A percentile compares a stretch with the other conserved stretches of the same genome.
Evolutionary conservation across 1,140 invertebrate genomes (phyloP).

Genomic region (Aphis craccivora): DNA sequence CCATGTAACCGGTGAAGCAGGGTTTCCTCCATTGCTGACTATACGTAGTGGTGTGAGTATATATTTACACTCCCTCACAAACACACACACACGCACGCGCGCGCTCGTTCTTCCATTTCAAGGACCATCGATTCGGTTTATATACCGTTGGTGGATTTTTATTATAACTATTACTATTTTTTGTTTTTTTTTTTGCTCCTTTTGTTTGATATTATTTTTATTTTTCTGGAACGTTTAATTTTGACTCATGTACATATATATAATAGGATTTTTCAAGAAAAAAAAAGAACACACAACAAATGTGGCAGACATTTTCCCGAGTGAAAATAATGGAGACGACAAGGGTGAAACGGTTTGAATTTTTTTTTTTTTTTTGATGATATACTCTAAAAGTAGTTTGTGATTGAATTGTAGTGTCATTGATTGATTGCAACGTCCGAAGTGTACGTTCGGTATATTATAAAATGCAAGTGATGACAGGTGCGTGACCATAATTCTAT

Average conservation of each 20-base stretch:
- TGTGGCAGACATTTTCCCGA: background rate
- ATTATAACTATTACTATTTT: background rate
- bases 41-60: background rate
- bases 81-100: background rate
- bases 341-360: background rate
- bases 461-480: background rate
- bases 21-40: background rate
- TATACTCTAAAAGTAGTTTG: background rate
- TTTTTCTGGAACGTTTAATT: conserved; percentile 10
- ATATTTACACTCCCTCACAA: background rate
- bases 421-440: background rate
- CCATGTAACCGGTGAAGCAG: background rate
- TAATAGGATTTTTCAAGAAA: background rate
- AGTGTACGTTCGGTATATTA: background rate
- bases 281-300: background rate
- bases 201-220: conserved; percentile 22
- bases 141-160: background rate
- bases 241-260: background rate
- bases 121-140: conserved; percentile 8
- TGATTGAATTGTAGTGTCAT: background rate
- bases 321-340: background rate
- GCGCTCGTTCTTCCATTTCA: background rate
- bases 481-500: background rate
- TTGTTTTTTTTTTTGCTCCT: background rate
- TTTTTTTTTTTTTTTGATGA: conserved; percentile 12